These are phyloP conservation scores for Coelopa frigida DNA, from an alignment of 1,140 invertebrate genomes.

Conservation along the genomic window DNA sequence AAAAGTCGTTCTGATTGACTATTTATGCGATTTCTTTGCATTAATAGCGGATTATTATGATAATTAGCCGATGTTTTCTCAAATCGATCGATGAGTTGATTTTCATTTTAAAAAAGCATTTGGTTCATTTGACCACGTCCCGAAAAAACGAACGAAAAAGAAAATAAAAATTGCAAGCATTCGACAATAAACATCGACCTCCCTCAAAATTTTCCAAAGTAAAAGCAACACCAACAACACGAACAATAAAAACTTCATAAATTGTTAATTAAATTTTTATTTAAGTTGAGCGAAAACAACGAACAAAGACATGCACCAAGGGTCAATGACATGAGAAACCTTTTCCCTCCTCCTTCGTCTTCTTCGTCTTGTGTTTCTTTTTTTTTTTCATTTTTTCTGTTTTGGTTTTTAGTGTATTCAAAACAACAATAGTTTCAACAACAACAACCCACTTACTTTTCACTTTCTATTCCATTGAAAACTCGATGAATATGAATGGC, in stretches of 20 bases:
- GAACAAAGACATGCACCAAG: not conserved
- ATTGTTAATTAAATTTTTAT: too few species aligned
- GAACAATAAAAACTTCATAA: not conserved
- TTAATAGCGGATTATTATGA: too few species aligned
- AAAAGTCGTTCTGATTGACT: too few species aligned
- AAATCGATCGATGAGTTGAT: not conserved
- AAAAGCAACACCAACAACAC: not conserved
- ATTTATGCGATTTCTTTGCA: too few species aligned
- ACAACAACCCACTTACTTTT: constrained; percentile 7
- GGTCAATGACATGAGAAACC: not conserved
- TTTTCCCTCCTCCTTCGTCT: not conserved
- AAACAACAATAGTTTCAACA: not conserved
- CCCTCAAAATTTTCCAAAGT: too few species aligned
- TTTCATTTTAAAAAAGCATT: not conserved
- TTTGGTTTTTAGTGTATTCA: not conserved
- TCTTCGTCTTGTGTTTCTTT: not conserved
- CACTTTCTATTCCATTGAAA: constrained; percentile 12
- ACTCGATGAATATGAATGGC: constrained; percentile 5
- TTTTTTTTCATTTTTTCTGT: not conserved
- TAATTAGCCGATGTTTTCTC: not conserved
- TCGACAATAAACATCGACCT: not conserved
- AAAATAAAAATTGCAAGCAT: not conserved
- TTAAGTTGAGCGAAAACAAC: too few species aligned
- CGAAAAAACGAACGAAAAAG: not conserved
- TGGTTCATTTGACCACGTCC: too few species aligned